phyloP scores from a whole-genome alignment of 2,888 invertebrate species.

The Phragmatobia fuliginosa region DNA sequence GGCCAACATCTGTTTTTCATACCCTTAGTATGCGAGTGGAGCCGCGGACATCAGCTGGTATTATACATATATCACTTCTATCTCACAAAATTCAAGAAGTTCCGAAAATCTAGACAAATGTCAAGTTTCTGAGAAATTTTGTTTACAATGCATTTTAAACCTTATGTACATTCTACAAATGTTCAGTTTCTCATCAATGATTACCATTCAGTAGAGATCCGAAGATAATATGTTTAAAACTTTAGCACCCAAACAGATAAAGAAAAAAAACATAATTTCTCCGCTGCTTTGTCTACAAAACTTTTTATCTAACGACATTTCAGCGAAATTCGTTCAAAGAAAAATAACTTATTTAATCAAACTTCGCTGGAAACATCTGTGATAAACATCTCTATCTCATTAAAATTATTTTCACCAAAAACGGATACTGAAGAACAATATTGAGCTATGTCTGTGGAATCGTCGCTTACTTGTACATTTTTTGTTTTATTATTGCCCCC shows the following conservation, averaged over 20 bases:
- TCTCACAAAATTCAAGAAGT: too few relatives aligned
- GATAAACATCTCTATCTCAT: slow-evolving; percentile 60
- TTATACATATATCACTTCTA: too few relatives aligned
- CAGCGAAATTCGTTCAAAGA: slow-evolving; percentile 33
- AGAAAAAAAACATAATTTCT: slow-evolving; percentile 23
- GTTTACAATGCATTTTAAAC: neutral
- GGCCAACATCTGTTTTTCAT: too few relatives aligned
- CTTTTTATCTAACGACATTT: slow-evolving; percentile 37
- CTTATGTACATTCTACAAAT: neutral
- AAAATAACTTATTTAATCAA: slow-evolving; percentile 69
- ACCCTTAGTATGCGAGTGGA: too few relatives aligned
- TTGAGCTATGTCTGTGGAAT: slow-evolving; percentile 9
- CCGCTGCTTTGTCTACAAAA: slow-evolving; percentile 29
- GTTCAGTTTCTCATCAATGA: neutral
- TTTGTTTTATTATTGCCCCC: neutral
- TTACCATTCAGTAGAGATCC: neutral
- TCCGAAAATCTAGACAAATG: too few relatives aligned
- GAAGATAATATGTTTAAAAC: neutral
- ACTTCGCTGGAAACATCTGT: slow-evolving; percentile 51
- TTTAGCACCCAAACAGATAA: slow-evolving; percentile 20
- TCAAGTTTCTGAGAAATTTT: too few relatives aligned
- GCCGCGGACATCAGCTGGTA: too few relatives aligned
- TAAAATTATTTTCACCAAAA: slow-evolving; percentile 48
- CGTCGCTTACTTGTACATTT: neutral
- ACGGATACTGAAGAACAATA: slow-evolving; percentile 20